Evolutionary conservation across 1,140 invertebrate species (phyloP).

Genomic region (Drosophila bifasciata): DNA sequence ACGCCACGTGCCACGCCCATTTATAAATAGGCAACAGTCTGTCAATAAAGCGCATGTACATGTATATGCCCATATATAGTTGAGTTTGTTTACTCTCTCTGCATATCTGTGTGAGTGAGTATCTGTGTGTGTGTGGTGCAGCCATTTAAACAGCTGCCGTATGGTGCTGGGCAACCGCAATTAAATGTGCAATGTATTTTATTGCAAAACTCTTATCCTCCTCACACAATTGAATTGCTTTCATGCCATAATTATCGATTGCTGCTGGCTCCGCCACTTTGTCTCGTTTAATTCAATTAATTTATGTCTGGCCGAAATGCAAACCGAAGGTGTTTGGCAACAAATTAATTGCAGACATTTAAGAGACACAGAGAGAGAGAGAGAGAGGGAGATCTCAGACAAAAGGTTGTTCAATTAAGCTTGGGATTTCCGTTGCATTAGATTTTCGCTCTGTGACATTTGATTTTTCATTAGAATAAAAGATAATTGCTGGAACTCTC

Average conservation of each 20-base stretch:
- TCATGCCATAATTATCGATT: conserved; percentile 6
- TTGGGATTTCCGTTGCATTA: no score
- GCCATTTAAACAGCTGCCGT: conserved; percentile 5
- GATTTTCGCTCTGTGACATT: not conserved
- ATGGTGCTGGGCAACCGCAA: conserved; percentile 19
- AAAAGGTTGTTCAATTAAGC: no score
- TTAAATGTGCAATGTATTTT: conserved; percentile 32
- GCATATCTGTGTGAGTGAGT: conserved; percentile 9
- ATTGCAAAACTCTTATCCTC: no score
- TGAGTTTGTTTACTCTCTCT: conserved; percentile 12
- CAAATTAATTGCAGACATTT: conserved; percentile 8
- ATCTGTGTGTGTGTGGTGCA: not conserved
- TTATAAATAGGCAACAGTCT: conserved; percentile 50
- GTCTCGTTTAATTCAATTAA: conserved; percentile 24
- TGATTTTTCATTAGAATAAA: conserved; percentile 3
- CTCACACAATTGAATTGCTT: not conserved
- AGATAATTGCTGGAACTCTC: conserved; percentile 18
- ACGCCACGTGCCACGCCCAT: conserved; percentile 24
- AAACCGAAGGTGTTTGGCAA: not conserved
- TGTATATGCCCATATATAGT: conserved; percentile 41
- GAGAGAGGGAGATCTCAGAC: no score
- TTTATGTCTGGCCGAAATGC: not conserved
- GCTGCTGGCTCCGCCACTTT: conserved; percentile 11
- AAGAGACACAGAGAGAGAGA: no score
- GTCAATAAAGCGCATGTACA: conserved; percentile 61